phyloP scores from a whole-genome alignment of 2,113 vertebrate genomes.

The Heloderma charlesbogerti region DNA sequence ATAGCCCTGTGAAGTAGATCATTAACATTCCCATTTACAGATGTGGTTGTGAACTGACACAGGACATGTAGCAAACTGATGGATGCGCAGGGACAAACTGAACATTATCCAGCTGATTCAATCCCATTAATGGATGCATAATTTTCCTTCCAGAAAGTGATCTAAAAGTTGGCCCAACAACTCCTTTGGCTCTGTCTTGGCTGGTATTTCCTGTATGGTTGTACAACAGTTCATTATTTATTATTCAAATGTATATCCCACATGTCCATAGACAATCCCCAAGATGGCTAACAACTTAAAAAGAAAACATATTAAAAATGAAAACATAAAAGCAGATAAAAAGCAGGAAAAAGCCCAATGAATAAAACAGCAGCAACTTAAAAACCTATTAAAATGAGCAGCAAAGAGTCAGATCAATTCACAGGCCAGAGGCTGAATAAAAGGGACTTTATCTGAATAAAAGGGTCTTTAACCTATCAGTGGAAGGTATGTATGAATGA shows the following conservation, averaged over 20 bases:
- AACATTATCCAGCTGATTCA: not conserved
- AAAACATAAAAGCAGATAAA: not conserved
- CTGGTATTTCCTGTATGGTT: not conserved
- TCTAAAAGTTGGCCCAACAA: not conserved
- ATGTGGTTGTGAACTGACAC: not conserved
- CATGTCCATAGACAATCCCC: not conserved
- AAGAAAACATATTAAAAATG: not conserved
- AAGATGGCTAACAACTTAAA: not conserved
- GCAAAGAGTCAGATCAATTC: not conserved
- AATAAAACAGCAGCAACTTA: not conserved
- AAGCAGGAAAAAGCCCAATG: not conserved
- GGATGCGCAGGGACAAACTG: not conserved
- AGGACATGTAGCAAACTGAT: not conserved
- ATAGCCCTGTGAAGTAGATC: not conserved
- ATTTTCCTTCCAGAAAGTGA: not conserved
- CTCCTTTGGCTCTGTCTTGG: not conserved
- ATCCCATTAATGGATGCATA: not conserved
- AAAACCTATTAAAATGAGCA: not conserved
- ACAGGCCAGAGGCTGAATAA: not conserved
- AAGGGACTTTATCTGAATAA: not conserved
- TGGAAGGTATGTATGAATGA: not conserved
- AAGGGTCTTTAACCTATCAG: not conserved
- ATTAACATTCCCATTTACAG: constrained; percentile 1
- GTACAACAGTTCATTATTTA: not conserved
- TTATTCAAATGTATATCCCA: not conserved